Percentiles rank a stretch among this genome's conserved stretches.
These are phyloP conservation scores for Euwallacea fornicatus DNA, from an alignment of 1,140 invertebrate species.

Conservation along the genomic window DNA sequence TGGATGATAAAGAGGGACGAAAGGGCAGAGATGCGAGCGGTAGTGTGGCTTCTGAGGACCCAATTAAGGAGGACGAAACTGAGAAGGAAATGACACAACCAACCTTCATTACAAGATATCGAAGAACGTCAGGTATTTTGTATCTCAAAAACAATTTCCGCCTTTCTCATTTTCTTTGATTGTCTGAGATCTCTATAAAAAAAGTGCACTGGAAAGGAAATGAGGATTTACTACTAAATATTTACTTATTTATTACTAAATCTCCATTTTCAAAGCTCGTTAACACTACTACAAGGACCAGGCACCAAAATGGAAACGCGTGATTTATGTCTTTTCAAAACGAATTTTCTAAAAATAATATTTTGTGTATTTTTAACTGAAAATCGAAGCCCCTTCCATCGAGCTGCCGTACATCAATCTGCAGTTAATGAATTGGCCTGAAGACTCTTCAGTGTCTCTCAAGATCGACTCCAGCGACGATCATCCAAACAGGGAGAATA, in stretches of 20 bases:
- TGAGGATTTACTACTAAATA: too few relatives aligned
- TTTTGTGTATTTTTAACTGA: constrained; percentile 21
- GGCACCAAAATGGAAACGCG: neutral
- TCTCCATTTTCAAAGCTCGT: too few relatives aligned
- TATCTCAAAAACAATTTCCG: too few relatives aligned
- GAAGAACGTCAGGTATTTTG: too few relatives aligned
- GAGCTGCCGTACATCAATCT: constrained; percentile 45
- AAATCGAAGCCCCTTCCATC: constrained; percentile 19
- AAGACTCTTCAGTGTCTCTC: constrained; percentile 42
- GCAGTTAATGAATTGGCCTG: constrained; percentile 39
- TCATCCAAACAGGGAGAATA: constrained; percentile 28
- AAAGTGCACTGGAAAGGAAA: too few relatives aligned
- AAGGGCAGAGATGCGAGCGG: too few relatives aligned
- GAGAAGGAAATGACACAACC: neutral
- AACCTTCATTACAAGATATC: too few relatives aligned
- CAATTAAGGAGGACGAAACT: neutral
- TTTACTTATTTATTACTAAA: too few relatives aligned
- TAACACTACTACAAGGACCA: too few relatives aligned
- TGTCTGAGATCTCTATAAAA: too few relatives aligned
- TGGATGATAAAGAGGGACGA: neutral
- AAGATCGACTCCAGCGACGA: constrained; percentile 39
- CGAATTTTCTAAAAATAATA: constrained; percentile 30
- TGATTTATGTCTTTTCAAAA: constrained; percentile 27
- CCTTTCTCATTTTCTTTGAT: too few relatives aligned
- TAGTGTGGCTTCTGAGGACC: too few relatives aligned